Evolutionary conservation across 2,888 invertebrate genomes (phyloP).

Genomic region (Leucania comma): DNA sequence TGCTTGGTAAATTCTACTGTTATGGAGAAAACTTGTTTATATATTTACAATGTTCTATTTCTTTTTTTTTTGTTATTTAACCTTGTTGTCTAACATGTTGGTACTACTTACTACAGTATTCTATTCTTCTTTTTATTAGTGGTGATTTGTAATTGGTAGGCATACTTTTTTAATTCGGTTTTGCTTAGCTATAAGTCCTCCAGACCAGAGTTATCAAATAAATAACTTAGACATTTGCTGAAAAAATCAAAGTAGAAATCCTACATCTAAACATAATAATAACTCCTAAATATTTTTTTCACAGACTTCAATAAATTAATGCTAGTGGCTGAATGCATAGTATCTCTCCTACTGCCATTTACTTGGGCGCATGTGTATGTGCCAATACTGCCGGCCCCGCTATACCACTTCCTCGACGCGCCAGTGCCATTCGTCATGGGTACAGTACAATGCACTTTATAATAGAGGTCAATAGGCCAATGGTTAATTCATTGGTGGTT

Average conservation of each 20-base stretch:
- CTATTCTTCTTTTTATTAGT: too few relatives aligned
- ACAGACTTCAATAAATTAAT: slow-evolving; percentile 98
- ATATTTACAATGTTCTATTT: too few relatives aligned
- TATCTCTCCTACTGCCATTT: slow-evolving; percentile 97
- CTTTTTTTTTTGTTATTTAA: too few relatives aligned
- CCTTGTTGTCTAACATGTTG: too few relatives aligned
- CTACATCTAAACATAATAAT: neutral
- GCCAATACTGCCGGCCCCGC: slow-evolving; percentile 98
- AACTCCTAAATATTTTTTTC: slow-evolving; percentile 13
- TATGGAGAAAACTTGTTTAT: neutral
- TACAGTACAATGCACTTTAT: slow-evolving; percentile 68
- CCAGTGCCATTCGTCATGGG: slow-evolving; percentile 99
- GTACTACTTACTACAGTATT: too few relatives aligned
- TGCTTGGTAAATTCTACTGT: neutral
- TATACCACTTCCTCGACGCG: slow-evolving; percentile 99
- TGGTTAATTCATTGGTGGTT: slow-evolving; percentile 49
- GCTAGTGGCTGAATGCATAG: slow-evolving; percentile 98
- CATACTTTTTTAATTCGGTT: too few relatives aligned
- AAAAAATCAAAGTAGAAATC: too few relatives aligned
- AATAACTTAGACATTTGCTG: too few relatives aligned
- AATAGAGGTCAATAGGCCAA: slow-evolving; percentile 56
- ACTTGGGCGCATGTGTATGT: slow-evolving; percentile 99
- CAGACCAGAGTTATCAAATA: too few relatives aligned
- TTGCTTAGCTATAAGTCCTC: too few relatives aligned
- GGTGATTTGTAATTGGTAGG: too few relatives aligned